Evolutionary conservation across 2,888 invertebrate species (phyloP).

Genomic region (Caenorhabditis zanzibari): DNA sequence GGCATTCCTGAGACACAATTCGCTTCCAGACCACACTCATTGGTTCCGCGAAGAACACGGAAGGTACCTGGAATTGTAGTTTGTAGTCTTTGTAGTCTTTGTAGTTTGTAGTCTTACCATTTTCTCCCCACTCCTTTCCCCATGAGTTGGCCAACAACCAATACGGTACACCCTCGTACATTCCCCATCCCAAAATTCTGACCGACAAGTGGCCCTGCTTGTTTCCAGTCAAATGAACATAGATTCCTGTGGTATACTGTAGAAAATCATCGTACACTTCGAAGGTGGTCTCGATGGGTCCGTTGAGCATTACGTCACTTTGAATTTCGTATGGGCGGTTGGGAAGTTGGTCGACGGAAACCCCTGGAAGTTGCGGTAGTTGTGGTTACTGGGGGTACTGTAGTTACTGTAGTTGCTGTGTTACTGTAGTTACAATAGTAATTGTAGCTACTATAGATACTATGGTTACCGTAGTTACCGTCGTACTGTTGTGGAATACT

Average conservation of each 20-base stretch:
- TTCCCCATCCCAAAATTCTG: slow-evolving; percentile 92
- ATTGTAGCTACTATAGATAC: too few species aligned
- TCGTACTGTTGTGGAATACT: too few species aligned
- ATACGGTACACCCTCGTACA: slow-evolving; percentile 87
- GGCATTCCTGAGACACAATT: slow-evolving; percentile 51
- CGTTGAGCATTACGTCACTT: slow-evolving; percentile 90
- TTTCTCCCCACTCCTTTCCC: slow-evolving; percentile 94
- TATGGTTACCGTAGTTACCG: too few species aligned
- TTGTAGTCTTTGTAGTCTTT: neutral
- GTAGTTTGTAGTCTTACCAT: slow-evolving; percentile 82
- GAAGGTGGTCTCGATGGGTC: slow-evolving; percentile 92
- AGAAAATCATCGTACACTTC: slow-evolving; percentile 92
- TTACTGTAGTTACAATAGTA: too few species aligned
- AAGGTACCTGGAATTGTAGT: slow-evolving; percentile 42
- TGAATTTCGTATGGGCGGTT: slow-evolving; percentile 87
- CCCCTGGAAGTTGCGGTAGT: neutral
- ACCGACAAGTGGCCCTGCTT: slow-evolving; percentile 90
- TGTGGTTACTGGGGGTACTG: too few species aligned
- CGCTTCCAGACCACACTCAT: slow-evolving; percentile 71
- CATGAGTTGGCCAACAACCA: slow-evolving; percentile 95
- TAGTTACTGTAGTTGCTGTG: too few species aligned
- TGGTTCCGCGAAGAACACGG: slow-evolving; percentile 60
- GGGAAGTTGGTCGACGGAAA: slow-evolving; percentile 38
- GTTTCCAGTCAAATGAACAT: slow-evolving; percentile 85
- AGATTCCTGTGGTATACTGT: slow-evolving; percentile 89